Evolutionary conservation across 2,888 invertebrate genomes (phyloP), one percentile per base, ranked within the genome.

Genomic region (Aphrophora alni): DNA sequence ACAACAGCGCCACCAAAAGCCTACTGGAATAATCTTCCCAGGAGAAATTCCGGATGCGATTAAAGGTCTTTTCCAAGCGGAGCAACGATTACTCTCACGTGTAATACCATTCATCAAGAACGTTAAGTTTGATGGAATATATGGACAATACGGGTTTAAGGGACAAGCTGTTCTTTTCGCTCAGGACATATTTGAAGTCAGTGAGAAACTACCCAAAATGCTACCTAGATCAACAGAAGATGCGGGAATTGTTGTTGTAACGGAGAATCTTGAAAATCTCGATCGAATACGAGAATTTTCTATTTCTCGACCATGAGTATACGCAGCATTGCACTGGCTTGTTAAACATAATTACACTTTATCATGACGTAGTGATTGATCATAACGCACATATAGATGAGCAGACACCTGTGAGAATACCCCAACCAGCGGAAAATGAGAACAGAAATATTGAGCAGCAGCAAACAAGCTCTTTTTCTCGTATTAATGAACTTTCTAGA

Each of bases 401-500:
- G 7, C 21, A 1, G 7, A 24, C 7, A 3, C 21, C 38, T 5
- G 25, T 75, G 38, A 17, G 38, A 38, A 5, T 75, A 21, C 0
- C 38, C 17, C 21, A 75, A 8, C 28, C 7, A 38, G 38, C n/a
- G 21, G 24, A 38, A 8, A n/a, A 21, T 26, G 12, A 75, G n/a
- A 17, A 33, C 8, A 44, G 1, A 3, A 17, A 7, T 14, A 44
- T 44, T 33, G 14, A 33, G 1, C 14, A 77, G 27, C 33, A 70
- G n/a, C 24, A 69, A 33, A n/a, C 8, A 12, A 51, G 33, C 44
- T 38, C 70, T 12, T 77, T 70, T 38, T 38, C 38, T 1, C n/a
- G 14, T 3, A 80, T 79, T 24, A 51, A 27, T 21, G 75, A 69
- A 24, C 17, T 71, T 33, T 38, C 80, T 27, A 81, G 84, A 82